Percentiles rank a stretch among this genome's conserved stretches.
These are phyloP conservation scores for Cuculus canorus DNA, from an alignment of 2,797 vertebrate species.

Conservation along the genomic window DNA sequence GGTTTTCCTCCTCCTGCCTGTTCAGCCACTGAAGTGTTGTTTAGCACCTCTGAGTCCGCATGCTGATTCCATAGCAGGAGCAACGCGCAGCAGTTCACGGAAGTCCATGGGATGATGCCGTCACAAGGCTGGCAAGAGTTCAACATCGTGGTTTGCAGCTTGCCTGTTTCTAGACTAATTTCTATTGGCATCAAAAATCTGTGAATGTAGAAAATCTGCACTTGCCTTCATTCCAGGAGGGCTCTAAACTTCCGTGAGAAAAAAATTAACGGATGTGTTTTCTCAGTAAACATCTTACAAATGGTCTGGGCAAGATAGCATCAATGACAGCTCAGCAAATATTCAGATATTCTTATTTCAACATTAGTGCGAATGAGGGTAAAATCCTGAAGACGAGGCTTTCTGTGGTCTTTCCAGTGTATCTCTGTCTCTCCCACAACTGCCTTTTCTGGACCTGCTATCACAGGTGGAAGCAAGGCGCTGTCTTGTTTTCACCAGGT, in stretches of 20 bases:
- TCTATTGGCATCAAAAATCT: slow-evolving; percentile 1
- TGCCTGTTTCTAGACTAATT: slow-evolving; percentile 17
- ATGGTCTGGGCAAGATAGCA: background rate
- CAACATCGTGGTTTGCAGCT: slow-evolving; percentile 38
- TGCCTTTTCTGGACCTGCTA: background rate
- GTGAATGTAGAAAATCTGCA: slow-evolving; percentile 1
- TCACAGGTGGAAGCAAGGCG: background rate
- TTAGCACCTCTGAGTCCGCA: background rate
- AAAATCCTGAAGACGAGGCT: background rate
- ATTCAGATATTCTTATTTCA: background rate
- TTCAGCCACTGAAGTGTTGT: background rate
- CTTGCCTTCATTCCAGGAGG: background rate
- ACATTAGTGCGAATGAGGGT: background rate
- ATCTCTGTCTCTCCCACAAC: background rate
- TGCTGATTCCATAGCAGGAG: background rate
- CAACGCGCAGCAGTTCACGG: background rate
- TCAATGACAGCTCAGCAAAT: background rate
- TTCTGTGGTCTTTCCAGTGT: background rate
- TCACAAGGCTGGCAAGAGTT: slow-evolving; percentile 42
- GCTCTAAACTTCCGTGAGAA: background rate
- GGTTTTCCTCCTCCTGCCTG: background rate
- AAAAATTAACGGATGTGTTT: background rate
- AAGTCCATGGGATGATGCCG: slow-evolving; percentile 8
- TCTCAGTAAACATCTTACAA: background rate
- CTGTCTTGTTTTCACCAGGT: background rate